These are phyloP conservation scores for Mus pahari DNA, from an alignment of 2,113 vertebrate species.

Conservation along the genomic window DNA sequence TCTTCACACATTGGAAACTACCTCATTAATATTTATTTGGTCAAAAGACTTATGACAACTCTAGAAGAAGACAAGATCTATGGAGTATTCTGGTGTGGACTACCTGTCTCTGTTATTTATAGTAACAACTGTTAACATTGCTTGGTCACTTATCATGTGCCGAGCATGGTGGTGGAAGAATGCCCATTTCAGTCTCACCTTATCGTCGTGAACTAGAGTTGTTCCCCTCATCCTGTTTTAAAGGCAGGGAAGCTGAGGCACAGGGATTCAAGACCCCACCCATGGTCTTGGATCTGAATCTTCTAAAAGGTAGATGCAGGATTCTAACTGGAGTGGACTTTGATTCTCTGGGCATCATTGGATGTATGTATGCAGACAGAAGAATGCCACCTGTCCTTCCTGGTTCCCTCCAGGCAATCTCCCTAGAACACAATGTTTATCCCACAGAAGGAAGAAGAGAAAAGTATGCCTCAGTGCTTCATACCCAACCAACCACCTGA, in stretches of 20 bases:
- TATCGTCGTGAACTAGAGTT: background rate
- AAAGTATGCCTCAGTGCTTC: background rate
- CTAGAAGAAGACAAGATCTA: background rate
- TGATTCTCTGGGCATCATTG: rapidly evolving
- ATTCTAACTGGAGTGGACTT: background rate
- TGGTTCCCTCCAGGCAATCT: background rate
- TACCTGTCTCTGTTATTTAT: background rate
- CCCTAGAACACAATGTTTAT: too few species aligned
- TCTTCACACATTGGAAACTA: background rate
- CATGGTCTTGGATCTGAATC: background rate
- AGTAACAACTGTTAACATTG: background rate
- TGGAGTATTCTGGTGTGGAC: background rate
- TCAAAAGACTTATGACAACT: background rate
- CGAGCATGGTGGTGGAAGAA: rapidly evolving
- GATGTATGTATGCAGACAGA: rapidly evolving
- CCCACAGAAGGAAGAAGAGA: background rate
- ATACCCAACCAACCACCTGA: background rate
- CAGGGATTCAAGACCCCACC: background rate
- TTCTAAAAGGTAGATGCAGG: background rate
- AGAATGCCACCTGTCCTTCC: too few species aligned
- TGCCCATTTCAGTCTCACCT: background rate
- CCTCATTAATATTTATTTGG: background rate
- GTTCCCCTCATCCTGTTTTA: background rate
- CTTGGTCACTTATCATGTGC: background rate
- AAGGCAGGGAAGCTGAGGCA: background rate